A percentile compares a stretch with the other conserved stretches of the same genome.
phyloP scores from a whole-genome alignment of 1,140 invertebrate genomes.

The Pentalonia nigronervosa region DNA sequence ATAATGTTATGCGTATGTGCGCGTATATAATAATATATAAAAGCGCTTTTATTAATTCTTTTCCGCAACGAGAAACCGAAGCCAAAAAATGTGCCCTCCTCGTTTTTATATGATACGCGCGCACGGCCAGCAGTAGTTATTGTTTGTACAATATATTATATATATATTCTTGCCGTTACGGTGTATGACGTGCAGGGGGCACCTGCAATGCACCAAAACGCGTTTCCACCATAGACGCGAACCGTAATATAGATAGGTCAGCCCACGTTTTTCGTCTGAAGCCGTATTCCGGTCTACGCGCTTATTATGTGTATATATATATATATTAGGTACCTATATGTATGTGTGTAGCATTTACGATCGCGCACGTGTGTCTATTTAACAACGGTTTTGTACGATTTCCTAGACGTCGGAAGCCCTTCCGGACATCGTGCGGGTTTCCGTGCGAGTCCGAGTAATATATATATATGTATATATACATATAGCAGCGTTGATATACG shows the following conservation, averaged over 20 bases:
- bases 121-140: not conserved
- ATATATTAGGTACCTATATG: no score
- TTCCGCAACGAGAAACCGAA: slow-evolving; percentile 23
- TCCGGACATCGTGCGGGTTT: slow-evolving; percentile 26
- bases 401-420: slow-evolving; percentile 9
- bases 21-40: not conserved
- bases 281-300: not conserved
- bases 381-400: slow-evolving; percentile 46
- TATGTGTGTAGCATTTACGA: not conserved
- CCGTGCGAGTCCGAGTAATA: not conserved
- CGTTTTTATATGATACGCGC: not conserved
- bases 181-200: not conserved
- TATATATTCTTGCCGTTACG: not conserved
- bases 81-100: slow-evolving; percentile 32
- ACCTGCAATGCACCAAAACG: slow-evolving; percentile 54
- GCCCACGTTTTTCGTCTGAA: not conserved
- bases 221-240: not conserved
- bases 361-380: not conserved
- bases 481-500: not conserved
- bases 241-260: not conserved
- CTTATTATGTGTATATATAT: not conserved
- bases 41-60: slow-evolving; percentile 35
- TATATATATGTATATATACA: not conserved
- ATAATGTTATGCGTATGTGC: not conserved
- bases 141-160: not conserved